A percentile compares a stretch with the other conserved stretches of the same genome.
Conservation (phyloP, 2,797 vertebrate species). For the Falco biarmicus region DNA sequence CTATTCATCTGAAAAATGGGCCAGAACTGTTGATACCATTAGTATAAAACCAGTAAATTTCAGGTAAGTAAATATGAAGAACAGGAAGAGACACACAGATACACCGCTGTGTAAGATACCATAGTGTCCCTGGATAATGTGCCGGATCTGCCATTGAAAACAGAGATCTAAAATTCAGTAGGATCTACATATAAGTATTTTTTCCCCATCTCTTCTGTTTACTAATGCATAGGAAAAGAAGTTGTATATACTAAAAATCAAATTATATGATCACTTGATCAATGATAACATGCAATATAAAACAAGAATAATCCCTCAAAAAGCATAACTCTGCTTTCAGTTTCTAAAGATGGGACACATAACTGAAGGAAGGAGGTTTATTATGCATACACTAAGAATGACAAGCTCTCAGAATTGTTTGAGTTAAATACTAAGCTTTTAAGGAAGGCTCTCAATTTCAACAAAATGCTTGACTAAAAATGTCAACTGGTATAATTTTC, state of each 20-base stretch:
- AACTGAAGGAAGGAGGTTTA: background rate
- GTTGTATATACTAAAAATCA: background rate
- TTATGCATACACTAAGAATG: background rate
- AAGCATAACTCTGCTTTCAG: background rate
- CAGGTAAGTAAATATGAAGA: background rate
- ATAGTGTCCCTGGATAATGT: background rate
- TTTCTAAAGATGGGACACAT: background rate
- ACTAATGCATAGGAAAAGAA: background rate
- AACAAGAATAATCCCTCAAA: background rate
- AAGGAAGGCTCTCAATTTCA: background rate
- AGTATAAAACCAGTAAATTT: background rate
- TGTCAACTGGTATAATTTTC: too few relatives aligned
- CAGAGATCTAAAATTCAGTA: background rate
- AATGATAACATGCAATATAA: background rate
- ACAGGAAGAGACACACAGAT: background rate
- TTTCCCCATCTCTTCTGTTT: background rate
- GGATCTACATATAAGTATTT: background rate
- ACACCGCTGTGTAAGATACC: background rate
- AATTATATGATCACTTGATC: background rate
- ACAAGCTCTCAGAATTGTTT: background rate
- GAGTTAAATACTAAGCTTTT: background rate
- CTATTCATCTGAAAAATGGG: background rate
- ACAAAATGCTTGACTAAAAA: background rate
- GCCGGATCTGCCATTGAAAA: background rate
- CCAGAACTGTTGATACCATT: background rate